Percentiles rank a stretch among this genome's conserved stretches.
phyloP scores from a whole-genome alignment of 2,797 vertebrate genomes.

The Sebastes oblongus region DNA sequence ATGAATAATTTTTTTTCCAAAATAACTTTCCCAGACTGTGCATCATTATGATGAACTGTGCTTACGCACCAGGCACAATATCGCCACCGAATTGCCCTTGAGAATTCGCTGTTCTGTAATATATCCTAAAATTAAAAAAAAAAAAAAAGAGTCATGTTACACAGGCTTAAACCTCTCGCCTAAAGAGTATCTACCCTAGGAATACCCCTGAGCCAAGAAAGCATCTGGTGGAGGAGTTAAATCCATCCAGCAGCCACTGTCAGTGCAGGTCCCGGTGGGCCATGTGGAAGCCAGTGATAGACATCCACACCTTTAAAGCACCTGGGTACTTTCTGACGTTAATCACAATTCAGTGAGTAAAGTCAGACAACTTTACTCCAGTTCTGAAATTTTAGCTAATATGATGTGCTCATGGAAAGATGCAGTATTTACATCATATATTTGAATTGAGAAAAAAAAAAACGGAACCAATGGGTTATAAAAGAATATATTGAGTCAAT shows the following conservation, averaged over 20 bases:
- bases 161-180: conserved; percentile 36
- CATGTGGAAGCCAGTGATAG: conserved; percentile 46
- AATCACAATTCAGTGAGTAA: conserved; percentile 4
- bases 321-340: conserved; percentile 49
- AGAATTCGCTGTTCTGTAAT: conserved; percentile 52
- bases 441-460: conserved; percentile 7
- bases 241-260: conserved; percentile 66
- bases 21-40: conserved; percentile 59
- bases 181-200: conserved; percentile 35
- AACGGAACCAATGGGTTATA: not conserved
- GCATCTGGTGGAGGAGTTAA: conserved; percentile 66
- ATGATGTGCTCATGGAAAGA: not conserved
- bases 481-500: not conserved
- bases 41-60: conserved; percentile 61
- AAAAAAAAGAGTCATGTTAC: conserved; percentile 16
- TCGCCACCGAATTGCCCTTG: conserved; percentile 49
- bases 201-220: conserved; percentile 61
- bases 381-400: not conserved
- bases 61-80: conserved; percentile 37
- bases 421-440: not conserved
- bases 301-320: conserved; percentile 61
- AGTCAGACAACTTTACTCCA: not conserved
- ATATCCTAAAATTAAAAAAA: conserved; percentile 31
- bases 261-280: conserved; percentile 46
- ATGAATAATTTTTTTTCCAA: conserved; percentile 46